These are phyloP conservation scores for Radopholus similis DNA, from an alignment of 1,140 invertebrate genomes.

Conservation along the genomic window DNA sequence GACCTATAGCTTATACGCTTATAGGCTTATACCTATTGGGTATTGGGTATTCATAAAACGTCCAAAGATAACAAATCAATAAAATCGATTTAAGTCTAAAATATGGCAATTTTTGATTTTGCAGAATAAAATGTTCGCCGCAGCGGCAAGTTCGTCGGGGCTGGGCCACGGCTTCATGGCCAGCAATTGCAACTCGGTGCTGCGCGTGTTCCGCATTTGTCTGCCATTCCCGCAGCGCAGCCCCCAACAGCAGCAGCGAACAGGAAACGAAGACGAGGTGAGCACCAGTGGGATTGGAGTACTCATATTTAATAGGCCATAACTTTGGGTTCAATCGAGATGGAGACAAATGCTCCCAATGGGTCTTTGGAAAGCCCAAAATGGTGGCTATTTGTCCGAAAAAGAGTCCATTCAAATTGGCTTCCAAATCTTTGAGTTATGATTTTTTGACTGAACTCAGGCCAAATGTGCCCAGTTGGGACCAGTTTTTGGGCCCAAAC, in stretches of 20 bases:
- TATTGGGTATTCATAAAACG: no score
- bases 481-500: not conserved
- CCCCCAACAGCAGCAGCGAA: not conserved
- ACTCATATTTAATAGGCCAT: no score
- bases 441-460: no score
- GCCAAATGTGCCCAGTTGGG: no score
- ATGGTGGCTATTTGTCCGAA: no score
- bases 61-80: no score
- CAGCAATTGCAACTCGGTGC: slow-evolving; percentile 12
- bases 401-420: no score
- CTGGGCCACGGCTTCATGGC: slow-evolving; percentile 18
- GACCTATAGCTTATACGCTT: no score
- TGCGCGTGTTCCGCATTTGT: slow-evolving; percentile 28
- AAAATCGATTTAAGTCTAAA: no score
- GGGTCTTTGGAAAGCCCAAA: not conserved
- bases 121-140: slow-evolving; percentile 7
- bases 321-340: not conserved
- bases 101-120: not conserved
- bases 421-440: no score
- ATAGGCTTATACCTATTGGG: no score
- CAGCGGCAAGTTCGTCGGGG: not conserved
- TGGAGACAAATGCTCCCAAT: not conserved
- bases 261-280: not conserved
- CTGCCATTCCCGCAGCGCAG: slow-evolving; percentile 10
- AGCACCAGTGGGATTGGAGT: not conserved